Conservation (phyloP, 2,888 invertebrate genomes). For the Apamea crenata region DNA sequence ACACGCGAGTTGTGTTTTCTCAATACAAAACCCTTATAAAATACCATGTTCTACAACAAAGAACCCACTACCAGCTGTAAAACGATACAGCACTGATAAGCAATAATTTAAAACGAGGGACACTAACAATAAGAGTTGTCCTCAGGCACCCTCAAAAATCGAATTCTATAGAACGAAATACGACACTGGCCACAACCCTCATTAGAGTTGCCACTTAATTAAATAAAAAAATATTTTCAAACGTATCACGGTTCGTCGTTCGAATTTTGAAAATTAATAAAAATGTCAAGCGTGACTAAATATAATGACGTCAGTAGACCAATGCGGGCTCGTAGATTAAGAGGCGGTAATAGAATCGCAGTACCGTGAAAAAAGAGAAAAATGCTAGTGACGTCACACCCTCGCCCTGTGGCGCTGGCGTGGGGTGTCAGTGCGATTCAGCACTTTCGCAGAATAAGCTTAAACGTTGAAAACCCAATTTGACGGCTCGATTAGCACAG, state of each 20-base stretch:
- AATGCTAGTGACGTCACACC: slow-evolving; percentile 80
- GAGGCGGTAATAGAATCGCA: slow-evolving; percentile 82
- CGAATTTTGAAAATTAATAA: slow-evolving; percentile 73
- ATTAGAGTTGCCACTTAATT: slow-evolving; percentile 81
- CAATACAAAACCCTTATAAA: neutral
- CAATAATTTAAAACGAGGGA: slow-evolving; percentile 80
- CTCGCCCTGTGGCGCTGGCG: slow-evolving; percentile 68
- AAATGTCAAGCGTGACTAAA: slow-evolving; percentile 73
- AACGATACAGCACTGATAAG: slow-evolving; percentile 83
- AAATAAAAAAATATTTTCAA: slow-evolving; percentile 75
- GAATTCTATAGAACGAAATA: slow-evolving; percentile 81
- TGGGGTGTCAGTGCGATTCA: slow-evolving; percentile 84
- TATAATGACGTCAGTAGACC: slow-evolving; percentile 69
- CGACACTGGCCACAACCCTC: slow-evolving; percentile 83
- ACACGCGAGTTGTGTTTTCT: neutral
- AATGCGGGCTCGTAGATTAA: slow-evolving; percentile 74
- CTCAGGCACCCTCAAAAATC: slow-evolving; percentile 78
- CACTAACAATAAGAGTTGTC: slow-evolving; percentile 77
- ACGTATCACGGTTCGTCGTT: slow-evolving; percentile 59
- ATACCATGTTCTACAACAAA: slow-evolving; percentile 43
- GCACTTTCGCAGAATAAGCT: slow-evolving; percentile 87
- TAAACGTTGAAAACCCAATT: slow-evolving; percentile 88
- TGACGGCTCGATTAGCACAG: slow-evolving; percentile 88
- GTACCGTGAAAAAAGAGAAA: slow-evolving; percentile 83
- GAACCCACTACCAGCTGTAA: slow-evolving; percentile 76